Evolutionary conservation across 1,140 invertebrate species (phyloP).

Genomic region (Drosophila lacertosa): DNA sequence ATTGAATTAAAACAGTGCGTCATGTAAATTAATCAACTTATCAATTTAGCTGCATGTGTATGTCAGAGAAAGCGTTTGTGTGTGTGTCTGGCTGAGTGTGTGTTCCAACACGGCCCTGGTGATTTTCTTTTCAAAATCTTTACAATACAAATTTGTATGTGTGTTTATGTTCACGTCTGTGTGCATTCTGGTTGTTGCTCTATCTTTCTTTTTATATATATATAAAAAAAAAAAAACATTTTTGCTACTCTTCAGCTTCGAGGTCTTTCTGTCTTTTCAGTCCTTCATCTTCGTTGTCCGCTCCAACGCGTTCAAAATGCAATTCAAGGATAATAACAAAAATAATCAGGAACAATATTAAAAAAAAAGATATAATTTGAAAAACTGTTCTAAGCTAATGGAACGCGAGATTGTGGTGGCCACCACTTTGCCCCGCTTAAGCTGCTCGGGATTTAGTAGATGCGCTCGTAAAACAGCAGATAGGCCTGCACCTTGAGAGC

Average conservation of each 20-base stretch:
- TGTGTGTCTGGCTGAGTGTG: neutral
- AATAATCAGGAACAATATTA: constrained; percentile 12
- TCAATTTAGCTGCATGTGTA: constrained; percentile 6
- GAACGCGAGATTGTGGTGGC: constrained; percentile 30
- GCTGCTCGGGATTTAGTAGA: constrained; percentile 85
- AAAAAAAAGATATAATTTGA: constrained; percentile 1
- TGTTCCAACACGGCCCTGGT: neutral
- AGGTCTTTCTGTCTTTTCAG: constrained; percentile 15
- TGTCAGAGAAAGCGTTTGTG: neutral
- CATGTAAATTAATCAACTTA: neutral
- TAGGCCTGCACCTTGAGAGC: constrained; percentile 97
- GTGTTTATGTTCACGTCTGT: constrained; percentile 4
- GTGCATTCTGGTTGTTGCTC: neutral
- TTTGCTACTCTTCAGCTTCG: constrained; percentile 4
- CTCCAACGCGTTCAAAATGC: constrained; percentile 18
- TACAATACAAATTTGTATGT: neutral
- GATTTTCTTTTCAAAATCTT: neutral
- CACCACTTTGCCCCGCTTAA: neutral
- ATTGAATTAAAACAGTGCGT: neutral
- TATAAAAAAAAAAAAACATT: neutral
- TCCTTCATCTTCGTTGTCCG: constrained; percentile 34
- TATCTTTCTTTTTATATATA: neutral
- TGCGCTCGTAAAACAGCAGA: constrained; percentile 97
- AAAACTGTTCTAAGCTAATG: constrained; percentile 21
- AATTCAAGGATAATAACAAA: constrained; percentile 6